Evolutionary conservation across 35 echinoderm and acorn worm genomes (phyloP).

Genomic region (Diadema setosum): DNA sequence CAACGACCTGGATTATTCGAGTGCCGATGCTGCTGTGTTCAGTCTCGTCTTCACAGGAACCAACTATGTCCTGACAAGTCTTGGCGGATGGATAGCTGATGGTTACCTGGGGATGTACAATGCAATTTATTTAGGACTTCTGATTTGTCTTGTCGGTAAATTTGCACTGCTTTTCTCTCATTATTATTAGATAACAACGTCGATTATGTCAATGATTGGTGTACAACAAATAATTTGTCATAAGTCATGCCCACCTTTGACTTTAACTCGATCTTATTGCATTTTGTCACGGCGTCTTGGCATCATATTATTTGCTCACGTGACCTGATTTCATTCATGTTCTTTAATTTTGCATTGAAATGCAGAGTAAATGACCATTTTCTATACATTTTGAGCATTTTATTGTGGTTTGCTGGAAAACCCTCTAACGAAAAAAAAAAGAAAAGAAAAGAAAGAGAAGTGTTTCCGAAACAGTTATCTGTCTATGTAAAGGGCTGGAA

Average conservation of each 20-base stretch:
- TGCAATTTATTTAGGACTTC: constrained; percentile 66
- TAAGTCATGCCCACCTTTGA: not conserved
- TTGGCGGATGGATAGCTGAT: constrained; percentile 90
- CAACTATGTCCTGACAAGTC: constrained; percentile 74
- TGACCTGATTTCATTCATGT: too few relatives aligned
- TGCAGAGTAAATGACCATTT: too few relatives aligned
- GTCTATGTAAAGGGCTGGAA: too few relatives aligned
- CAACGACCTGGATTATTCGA: constrained; percentile 33
- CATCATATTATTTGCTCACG: not conserved
- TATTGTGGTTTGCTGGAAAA: too few relatives aligned
- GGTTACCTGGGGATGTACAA: constrained; percentile 77
- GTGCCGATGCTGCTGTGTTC: constrained; percentile 52
- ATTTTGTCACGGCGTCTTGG: not conserved
- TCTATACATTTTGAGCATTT: too few relatives aligned
- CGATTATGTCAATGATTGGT: not conserved
- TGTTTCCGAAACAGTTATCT: too few relatives aligned
- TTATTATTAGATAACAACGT: not conserved
- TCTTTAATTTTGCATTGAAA: too few relatives aligned
- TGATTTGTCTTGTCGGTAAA: constrained; percentile 81
- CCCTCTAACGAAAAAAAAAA: too few relatives aligned
- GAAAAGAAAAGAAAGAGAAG: too few relatives aligned
- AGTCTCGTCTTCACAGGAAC: constrained; percentile 82
- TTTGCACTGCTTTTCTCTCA: not conserved
- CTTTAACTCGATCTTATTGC: not conserved
- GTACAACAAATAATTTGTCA: not conserved